Base-by-base conservation (phyloP, 2,113 vertebrate genomes). In the Hylia prasina region DNA sequence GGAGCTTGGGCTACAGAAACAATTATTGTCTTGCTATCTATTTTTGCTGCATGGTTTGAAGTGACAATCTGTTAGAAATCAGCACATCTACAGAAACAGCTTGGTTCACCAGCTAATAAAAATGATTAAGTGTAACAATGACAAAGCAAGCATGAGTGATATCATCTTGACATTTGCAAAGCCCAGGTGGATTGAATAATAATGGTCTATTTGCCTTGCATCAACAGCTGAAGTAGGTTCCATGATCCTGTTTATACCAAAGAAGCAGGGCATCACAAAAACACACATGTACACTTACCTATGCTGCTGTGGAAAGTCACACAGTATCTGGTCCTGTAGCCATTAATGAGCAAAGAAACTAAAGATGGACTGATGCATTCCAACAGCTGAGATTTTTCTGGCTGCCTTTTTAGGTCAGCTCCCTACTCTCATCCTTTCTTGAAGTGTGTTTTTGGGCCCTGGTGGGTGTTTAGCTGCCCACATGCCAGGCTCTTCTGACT, bases 131-230 rank as follows among this genome's bases (percentile, higher is more conserved):
- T 31, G 14, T 40, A 91, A 60, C 57, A 90, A 90, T 45, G 85
- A 85, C 82, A 86, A 82, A 92, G 71, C 54, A 80, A 93, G 50
- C 54, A 50, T 5, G 50, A 93, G 44, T 2, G 70, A 86, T 80
- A 86, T 4, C 45, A 90, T 95, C 94, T 85, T 82, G 79, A 82
- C 63, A 90, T 79, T 89, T 63, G 35, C 50, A 88, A 88, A 90
- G n/a, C 57, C 65, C 44, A 69, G 63, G 54, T 79, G 48, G 71
- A 73, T 45, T 53, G 63, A 82, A 72, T 65, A 82, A 91, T 53
- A 85, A 71, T 69, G 48, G 45, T 50, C 50, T 83, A 44, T 65
- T 90, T 72, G 78, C 48, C 85, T 92, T 94, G 82, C 85, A 76
- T 82, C 40, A 90, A 63, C 45, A 72, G 84, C 66, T 71, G 5